Evolutionary conservation across 2,113 vertebrate species (phyloP).

Genomic region (Phoxinus phoxinus): DNA sequence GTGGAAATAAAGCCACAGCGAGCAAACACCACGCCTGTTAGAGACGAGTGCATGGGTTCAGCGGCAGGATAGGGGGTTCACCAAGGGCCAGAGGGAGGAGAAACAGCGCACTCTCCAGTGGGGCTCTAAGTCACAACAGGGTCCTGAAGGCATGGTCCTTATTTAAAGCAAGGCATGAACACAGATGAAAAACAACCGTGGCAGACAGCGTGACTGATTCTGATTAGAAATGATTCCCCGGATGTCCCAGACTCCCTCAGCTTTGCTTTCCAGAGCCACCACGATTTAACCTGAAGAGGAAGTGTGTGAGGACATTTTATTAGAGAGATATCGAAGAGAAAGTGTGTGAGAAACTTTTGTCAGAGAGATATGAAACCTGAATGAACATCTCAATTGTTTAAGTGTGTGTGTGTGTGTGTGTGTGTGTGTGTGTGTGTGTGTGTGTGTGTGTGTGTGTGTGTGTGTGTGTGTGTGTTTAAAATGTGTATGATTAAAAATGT

Average conservation of each 20-base stretch:
- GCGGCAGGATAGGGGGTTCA: neutral
- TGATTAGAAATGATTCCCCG: conserved; percentile 21
- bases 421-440: no score
- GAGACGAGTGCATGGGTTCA: neutral
- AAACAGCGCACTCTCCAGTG: neutral
- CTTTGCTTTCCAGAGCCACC: neutral
- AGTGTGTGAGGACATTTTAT: neutral
- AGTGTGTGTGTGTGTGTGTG: no score
- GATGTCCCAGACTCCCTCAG: neutral
- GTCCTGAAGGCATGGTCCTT: neutral
- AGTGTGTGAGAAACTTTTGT: neutral
- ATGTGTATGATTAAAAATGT: no score
- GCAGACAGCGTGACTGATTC: conserved; percentile 22
- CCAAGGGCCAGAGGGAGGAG: neutral
- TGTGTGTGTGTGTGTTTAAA: no score
- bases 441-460: no score
- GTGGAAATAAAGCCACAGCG: conserved; percentile 11
- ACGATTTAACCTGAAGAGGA: neutral
- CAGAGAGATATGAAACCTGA: neutral
- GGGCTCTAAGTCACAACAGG: conserved; percentile 6
- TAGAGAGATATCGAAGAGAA: neutral
- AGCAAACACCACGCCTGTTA: neutral
- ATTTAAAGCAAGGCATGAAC: conserved; percentile 22
- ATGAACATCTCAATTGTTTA: neutral
- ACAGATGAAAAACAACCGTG: conserved; percentile 14